Evolutionary conservation across 2,113 vertebrate species (phyloP).

Genomic region (Crotalus horridus): DNA sequence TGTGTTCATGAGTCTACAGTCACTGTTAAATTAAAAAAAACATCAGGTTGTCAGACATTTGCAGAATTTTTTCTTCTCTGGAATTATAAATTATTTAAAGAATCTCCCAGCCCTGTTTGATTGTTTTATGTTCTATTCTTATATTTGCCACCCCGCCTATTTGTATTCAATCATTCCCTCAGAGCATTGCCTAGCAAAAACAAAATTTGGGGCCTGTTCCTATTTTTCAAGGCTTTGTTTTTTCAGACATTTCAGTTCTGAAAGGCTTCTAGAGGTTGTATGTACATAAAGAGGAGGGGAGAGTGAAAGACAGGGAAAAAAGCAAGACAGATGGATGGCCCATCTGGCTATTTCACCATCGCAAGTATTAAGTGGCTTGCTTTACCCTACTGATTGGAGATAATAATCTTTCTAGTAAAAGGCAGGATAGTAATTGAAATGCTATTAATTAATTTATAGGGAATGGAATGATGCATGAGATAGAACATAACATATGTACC

Average conservation of each 20-base stretch:
- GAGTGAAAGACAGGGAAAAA: background rate
- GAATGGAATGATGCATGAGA: background rate
- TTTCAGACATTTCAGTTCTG: background rate
- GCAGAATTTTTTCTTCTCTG: background rate
- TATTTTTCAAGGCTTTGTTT: background rate
- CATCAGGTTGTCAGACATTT: background rate
- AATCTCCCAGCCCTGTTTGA: background rate
- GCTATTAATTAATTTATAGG: background rate
- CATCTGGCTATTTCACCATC: background rate
- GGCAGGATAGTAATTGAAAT: background rate
- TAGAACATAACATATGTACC: fast-evolving
- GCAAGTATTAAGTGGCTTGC: background rate
- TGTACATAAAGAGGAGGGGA: background rate
- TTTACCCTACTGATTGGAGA: fast-evolving
- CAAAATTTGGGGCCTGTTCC: background rate
- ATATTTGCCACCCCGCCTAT: background rate
- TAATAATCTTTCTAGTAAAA: background rate
- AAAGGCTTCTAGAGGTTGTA: background rate
- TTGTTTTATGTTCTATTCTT: background rate
- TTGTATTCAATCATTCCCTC: background rate
- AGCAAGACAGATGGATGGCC: background rate
- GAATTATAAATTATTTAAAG: background rate
- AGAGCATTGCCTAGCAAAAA: background rate
- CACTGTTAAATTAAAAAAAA: background rate
- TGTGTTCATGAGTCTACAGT: background rate